Base-by-base conservation (phyloP, 1,140 invertebrate genomes). In the Physella acuta region DNA sequence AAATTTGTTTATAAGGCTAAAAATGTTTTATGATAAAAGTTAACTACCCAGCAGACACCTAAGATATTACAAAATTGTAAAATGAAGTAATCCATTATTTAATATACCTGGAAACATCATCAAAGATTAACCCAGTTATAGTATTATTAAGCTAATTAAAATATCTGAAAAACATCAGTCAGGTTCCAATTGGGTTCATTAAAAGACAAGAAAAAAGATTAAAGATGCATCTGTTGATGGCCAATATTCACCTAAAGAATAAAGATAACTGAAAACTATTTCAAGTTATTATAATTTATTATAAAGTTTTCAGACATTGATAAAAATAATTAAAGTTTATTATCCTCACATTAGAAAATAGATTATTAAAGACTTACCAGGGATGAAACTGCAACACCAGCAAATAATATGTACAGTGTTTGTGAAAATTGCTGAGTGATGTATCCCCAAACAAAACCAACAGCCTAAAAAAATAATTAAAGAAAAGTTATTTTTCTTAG, bases 391-490 rank as follows among this genome's bases (percentile, higher is more conserved):
- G 92, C 84, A 82, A 96, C 95, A 71, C 95, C 94, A 78, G 92
- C 93, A 30, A 91, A 92, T n/a, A 97, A 86, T 79, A 96, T 93
- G 70, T 94, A 94, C 26, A 97, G 91, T 5, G 94, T 95, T 82
- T 95, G 93, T 0, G 94, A 97, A 82, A 97, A 97, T 84, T 96
- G 93, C 85, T 98, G 94, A 78, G 95, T 93, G 28, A 93, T 89
- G 70, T 94, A 96, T n/a, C 95, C 95, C 91, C 93, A 94, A 56
- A 93, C 85, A 34, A 97, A 89, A 28, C 95, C 94, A 66, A 95
- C 91, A 68, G 90, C 88, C 90, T 90, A 75, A 55, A 56, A 60
- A 16, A 34, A 44, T 11, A 44, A 11, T 11, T 11, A 44, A 44
- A 20, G 8, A 44, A 8, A 44, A 8, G 20, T 44, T 44, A 44